Evolutionary conservation across 2,113 vertebrate genomes (phyloP).

Genomic region (Ciconia maguari): DNA sequence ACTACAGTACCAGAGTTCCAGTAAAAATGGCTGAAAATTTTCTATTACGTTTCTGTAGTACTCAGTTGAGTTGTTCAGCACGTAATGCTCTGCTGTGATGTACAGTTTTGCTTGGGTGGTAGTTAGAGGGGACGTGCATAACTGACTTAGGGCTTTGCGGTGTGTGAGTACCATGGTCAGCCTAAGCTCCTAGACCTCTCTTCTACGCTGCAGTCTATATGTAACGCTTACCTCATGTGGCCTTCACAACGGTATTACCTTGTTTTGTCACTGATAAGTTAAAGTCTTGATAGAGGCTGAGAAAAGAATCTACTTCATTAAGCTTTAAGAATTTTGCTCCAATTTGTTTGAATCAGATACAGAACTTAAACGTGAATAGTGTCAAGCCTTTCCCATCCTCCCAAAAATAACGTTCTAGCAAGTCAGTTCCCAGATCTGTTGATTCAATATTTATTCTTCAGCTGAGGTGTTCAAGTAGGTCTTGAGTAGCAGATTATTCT

Average conservation of each 20-base stretch:
- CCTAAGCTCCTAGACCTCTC: background rate
- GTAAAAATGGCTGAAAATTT: background rate
- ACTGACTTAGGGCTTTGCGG: background rate
- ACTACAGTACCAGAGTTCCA: background rate
- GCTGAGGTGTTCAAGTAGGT: background rate
- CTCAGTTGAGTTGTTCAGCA: background rate
- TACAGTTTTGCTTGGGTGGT: background rate
- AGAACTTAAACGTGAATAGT: background rate
- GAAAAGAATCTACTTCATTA: background rate
- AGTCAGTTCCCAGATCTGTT: background rate
- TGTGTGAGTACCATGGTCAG: background rate
- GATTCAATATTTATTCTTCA: background rate
- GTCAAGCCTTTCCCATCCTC: background rate
- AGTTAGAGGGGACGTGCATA: background rate
- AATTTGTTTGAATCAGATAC: background rate
- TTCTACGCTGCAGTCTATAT: background rate
- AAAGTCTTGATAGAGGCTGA: background rate
- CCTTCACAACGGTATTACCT: background rate
- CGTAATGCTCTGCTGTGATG: background rate
- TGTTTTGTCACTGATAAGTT: too few relatives aligned
- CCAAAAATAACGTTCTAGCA: background rate
- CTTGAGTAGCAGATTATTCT: background rate
- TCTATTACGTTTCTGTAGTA: background rate
- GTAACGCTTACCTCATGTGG: fast-evolving
- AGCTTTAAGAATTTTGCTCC: background rate